Conservation (phyloP, 2,113 vertebrate genomes). For the Pedetes capensis region DNA sequence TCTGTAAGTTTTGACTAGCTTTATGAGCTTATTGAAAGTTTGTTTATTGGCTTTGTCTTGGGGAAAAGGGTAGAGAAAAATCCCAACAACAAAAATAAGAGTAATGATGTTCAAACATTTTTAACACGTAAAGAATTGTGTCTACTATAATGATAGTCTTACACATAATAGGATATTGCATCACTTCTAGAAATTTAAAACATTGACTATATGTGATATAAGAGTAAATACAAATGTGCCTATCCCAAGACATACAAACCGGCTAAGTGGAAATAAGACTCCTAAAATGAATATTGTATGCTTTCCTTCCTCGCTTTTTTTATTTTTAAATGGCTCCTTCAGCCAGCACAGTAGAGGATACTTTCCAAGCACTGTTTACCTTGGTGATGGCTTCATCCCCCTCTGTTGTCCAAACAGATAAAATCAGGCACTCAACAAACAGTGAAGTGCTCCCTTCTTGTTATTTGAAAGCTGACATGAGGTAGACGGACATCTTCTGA, state of each 20-base stretch:
- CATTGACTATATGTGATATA: background rate
- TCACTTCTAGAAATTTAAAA: background rate
- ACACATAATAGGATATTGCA: background rate
- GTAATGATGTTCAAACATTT: background rate
- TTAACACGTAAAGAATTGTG: background rate
- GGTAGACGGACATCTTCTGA: conserved; percentile 75
- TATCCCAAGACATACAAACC: background rate
- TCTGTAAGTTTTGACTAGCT: background rate
- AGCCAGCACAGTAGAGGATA: background rate
- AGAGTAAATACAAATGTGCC: background rate
- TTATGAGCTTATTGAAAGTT: background rate
- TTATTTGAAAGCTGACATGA: conserved; percentile 72
- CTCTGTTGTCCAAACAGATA: conserved; percentile 74
- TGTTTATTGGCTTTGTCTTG: background rate
- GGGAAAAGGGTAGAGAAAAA: background rate
- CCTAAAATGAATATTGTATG: background rate
- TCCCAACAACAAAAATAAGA: background rate
- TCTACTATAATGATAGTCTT: background rate
- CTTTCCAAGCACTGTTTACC: conserved; percentile 24
- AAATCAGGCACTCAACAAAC: conserved; percentile 71
- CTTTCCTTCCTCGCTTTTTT: conserved; percentile 1
- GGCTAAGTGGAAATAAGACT: background rate
- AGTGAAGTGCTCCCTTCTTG: conserved; percentile 51
- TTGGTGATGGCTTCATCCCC: conserved; percentile 66
- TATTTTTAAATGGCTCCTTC: background rate